Evolutionary conservation across 2,113 vertebrate species (phyloP).

Genomic region (Pelobates fuscus): DNA sequence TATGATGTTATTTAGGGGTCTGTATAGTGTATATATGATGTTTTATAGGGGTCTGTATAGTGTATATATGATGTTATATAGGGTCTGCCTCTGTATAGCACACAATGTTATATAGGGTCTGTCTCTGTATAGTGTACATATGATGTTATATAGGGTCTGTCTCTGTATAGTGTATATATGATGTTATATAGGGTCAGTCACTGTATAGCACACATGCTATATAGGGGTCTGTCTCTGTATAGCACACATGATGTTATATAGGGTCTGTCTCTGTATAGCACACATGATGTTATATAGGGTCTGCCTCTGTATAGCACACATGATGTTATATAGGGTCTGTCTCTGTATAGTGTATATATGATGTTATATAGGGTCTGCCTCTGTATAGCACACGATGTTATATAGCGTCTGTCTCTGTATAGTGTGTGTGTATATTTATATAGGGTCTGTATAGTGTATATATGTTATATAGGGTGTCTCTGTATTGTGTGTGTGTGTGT

Average conservation of each 20-base stretch:
- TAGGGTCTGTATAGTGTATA: too few species aligned
- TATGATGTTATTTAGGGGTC: background rate
- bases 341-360: background rate
- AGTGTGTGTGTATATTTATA: too few species aligned
- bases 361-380: background rate
- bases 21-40: background rate
- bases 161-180: background rate
- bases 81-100: too few species aligned
- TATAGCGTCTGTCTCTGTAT: background rate
- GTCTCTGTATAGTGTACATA: background rate
- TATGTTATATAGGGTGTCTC: too few species aligned
- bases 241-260: background rate
- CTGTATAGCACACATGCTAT: background rate
- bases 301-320: background rate
- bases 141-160: background rate
- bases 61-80: background rate
- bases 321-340: background rate
- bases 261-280: background rate
- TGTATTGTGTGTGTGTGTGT: too few species aligned
- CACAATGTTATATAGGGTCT: background rate
- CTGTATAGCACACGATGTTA: background rate
- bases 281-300: background rate
- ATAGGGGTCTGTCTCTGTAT: background rate
- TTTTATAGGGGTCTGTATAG: background rate
- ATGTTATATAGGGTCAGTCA: background rate